These are phyloP conservation scores for Myiotriccus ornatus DNA, from an alignment of 2,797 vertebrate genomes.

Conservation along the genomic window DNA sequence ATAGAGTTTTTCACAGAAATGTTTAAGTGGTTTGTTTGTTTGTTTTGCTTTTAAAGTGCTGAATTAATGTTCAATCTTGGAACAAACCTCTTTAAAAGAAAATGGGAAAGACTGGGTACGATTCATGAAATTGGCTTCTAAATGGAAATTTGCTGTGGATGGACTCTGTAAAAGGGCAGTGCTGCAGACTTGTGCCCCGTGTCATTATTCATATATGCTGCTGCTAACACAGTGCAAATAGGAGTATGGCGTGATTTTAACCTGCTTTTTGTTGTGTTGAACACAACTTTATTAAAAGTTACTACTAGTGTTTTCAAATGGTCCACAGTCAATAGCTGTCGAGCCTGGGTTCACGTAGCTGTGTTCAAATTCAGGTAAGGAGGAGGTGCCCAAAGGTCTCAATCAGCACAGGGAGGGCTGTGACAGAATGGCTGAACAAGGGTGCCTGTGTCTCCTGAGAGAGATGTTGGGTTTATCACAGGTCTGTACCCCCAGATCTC, in stretches of 20 bases:
- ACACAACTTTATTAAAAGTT: slow-evolving; percentile 24
- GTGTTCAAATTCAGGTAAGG: fast-evolving
- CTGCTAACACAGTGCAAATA: neutral
- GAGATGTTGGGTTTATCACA: fast-evolving
- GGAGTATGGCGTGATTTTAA: neutral
- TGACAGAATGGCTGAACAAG: neutral
- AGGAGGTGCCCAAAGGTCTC: neutral
- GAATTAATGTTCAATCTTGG: neutral
- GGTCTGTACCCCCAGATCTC: neutral
- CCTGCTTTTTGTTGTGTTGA: neutral
- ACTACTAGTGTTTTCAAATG: neutral
- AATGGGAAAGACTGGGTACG: neutral
- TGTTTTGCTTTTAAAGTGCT: neutral
- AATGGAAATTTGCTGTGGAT: neutral
- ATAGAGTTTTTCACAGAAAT: slow-evolving; percentile 2
- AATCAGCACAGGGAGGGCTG: neutral
- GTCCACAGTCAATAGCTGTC: neutral
- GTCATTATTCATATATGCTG: neutral
- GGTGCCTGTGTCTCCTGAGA: neutral
- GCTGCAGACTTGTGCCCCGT: neutral
- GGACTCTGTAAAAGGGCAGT: neutral
- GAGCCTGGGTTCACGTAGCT: neutral
- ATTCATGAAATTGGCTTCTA: neutral
- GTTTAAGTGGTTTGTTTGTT: neutral
- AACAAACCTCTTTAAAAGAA: neutral